Evolutionary conservation across 2,113 vertebrate species (phyloP), one percentile per base, ranked within the genome.

Genomic region (Ondatra zibethicus): DNA sequence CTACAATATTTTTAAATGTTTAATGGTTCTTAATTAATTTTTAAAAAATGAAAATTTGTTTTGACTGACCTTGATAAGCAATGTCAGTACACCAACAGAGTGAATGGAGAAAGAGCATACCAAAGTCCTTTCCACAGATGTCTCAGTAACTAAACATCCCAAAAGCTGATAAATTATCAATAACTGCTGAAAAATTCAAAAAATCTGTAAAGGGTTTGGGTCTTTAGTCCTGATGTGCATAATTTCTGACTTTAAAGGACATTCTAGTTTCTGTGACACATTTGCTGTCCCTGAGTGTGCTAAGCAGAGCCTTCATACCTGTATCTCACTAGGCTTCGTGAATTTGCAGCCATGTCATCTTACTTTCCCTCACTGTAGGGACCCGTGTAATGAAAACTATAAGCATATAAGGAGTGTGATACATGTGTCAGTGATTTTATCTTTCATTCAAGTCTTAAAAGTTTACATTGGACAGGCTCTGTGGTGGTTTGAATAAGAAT

Each of bases 371-470:
- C 29, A 73, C 31, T 92, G 19, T 31, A 95, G 80, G 6, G 39
- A 9, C 4, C 8, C 45, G 6, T 27, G 75, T 42, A 52, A 86
- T 75, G n/a, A 88, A 88, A 81, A 72, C 12, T 91, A 94, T 61
- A 66, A 47, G 66, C 72, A 77, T 96, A 68, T 29, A 78, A 50
- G 2, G 9, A 55, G 5, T n/a, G 12, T 23, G 21, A 5, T 0
- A 5, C 31, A n/a, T 77, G 65, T 72, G 45, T 25, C 31, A 78
- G 93, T 55, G 80, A 13, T 14, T 77, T 4, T 31, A 95, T 52
- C n/a, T 58, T 95, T 73, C 23, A 92, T 84, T 89, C 33, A 87
- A 89, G 55, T 82, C 39, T 85, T 55, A 33, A 3, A 72, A 93
- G 95, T 90, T 88, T 42, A 68, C 29, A 55, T 1, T 68, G 36